Conservation (phyloP, 1,140 invertebrate species). For the Drosophila guanche region DNA sequence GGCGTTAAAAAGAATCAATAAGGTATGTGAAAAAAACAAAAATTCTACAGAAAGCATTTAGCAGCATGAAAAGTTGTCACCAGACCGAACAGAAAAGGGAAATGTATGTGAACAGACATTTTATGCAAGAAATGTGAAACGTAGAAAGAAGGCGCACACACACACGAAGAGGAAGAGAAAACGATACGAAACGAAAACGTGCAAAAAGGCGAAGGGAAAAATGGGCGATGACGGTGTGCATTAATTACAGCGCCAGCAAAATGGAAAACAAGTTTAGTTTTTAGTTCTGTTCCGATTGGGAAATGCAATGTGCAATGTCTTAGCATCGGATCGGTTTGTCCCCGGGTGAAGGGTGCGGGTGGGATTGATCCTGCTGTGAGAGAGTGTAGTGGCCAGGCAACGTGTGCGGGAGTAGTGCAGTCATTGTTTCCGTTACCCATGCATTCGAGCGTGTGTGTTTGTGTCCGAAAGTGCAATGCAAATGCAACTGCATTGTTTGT, state of each 20-base stretch:
- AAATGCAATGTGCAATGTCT: not conserved
- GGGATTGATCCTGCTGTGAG: conserved; percentile 39
- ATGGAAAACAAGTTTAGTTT: conserved; percentile 48
- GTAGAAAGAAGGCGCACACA: conserved; percentile 60
- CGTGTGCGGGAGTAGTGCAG: conserved; percentile 46
- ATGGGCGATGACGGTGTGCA: conserved; percentile 67
- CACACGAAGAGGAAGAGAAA: conserved; percentile 63
- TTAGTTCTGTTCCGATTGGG: conserved; percentile 21
- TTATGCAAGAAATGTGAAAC: conserved; percentile 83
- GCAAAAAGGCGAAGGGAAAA: conserved; percentile 62
- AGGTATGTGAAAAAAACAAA: conserved; percentile 88
- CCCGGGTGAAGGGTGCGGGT: conserved; percentile 4
- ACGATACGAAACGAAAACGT: conserved; percentile 79
- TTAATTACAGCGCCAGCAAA: conserved; percentile 60
- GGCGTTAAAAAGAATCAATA: conserved; percentile 98
- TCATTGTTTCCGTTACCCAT: conserved; percentile 69
- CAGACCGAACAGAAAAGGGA: conserved; percentile 13
- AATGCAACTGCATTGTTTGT: conserved; percentile 31
- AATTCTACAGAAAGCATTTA: conserved; percentile 44
- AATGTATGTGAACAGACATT: conserved; percentile 61
- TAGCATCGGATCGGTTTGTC: no score
- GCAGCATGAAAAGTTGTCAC: conserved; percentile 17
- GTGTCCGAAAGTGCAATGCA: conserved; percentile 50
- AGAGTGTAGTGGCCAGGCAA: conserved; percentile 47
- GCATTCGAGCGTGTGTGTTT: conserved; percentile 25